Evolutionary conservation across 1,140 invertebrate genomes (phyloP), one percentile per base, ranked within the genome.

Genomic region (Apis cerana): DNA sequence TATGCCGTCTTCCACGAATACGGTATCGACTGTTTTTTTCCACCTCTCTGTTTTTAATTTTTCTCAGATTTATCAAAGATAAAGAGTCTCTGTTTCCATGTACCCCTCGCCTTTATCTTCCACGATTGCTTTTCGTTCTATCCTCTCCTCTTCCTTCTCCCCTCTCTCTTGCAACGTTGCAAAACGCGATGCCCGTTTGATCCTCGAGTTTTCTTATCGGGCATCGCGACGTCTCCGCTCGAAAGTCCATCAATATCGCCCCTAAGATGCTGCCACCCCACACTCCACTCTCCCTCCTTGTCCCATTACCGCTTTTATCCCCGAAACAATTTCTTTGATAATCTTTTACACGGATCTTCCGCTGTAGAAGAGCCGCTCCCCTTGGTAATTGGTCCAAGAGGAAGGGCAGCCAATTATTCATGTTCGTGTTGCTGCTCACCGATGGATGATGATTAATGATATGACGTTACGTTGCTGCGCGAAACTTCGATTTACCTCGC

Each of bases 341-440:
- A 87, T 85, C 75, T 82, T 43, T 85, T 78, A 85, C 70, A 74
- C 68, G 69, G 61, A 76, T 87, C 56, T 54, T 48, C n/a, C 71
- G 15, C 33, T 19, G 33, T 13, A 58, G 58, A 76, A 54, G 50
- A 78, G 0, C 33, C 52, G 64, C 33, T 61, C 33, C 54, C 68
- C 50, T 27, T 23, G 83, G 64, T 88, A 88, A 88, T 88, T 88
- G 86, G 85, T 85, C 82, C 79, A 62, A 85, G 83, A 79, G 86
- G 80, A 85, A 88, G 82, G 82, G 68, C 58, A 76, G 67, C 70
- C 85, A 84, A 88, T 88, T 88, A 88, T 88, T 88, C 86, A 87
- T 81, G 78, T 80, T 76, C 82, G 70, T 88, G 83, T 79, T 62
- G 81, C 75, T 52, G 72, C 50, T 43, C 33, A 43, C 61, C 82